phyloP scores from a whole-genome alignment of 2,888 invertebrate genomes.

The Andrena chrysosceles region DNA sequence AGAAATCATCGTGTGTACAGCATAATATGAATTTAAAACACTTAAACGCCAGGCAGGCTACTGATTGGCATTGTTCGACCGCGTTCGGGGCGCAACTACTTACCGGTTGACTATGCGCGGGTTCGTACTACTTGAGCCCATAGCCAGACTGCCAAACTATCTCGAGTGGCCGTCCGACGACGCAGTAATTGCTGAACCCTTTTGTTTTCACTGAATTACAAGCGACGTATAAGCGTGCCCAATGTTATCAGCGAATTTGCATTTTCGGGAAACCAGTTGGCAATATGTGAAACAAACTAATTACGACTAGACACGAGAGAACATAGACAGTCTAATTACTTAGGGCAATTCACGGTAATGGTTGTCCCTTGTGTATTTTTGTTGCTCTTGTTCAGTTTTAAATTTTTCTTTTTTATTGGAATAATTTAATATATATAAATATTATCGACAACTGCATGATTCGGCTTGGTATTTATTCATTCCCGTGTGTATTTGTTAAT shows the following conservation, averaged over 20 bases:
- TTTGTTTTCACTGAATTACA: conserved; percentile 19
- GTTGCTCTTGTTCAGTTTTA: no score
- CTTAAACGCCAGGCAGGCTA: background rate
- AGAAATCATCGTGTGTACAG: background rate
- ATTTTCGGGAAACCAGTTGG: background rate
- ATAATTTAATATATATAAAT: background rate
- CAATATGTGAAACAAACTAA: background rate
- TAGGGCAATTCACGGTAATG: background rate
- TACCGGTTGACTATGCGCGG: conserved; percentile 6
- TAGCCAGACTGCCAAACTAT: conserved; percentile 13
- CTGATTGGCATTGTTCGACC: background rate
- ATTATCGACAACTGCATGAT: background rate
- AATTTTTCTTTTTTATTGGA: background rate
- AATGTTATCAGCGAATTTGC: background rate
- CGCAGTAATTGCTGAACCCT: conserved; percentile 24
- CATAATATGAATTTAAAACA: background rate
- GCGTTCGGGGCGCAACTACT: conserved; percentile 8
- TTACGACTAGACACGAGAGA: background rate
- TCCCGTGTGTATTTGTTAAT: no score
- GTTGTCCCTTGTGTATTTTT: no score
- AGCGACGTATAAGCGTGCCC: background rate
- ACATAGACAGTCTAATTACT: conserved; percentile 2
- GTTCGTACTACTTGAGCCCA: conserved; percentile 28
- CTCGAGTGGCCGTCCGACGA: conserved; percentile 16
- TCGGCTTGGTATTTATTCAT: background rate